A percentile compares a stretch with the other conserved stretches of the same genome.
Conservation (phyloP, 2,797 vertebrate species). For the Coregonus ussuriensis region DNA sequence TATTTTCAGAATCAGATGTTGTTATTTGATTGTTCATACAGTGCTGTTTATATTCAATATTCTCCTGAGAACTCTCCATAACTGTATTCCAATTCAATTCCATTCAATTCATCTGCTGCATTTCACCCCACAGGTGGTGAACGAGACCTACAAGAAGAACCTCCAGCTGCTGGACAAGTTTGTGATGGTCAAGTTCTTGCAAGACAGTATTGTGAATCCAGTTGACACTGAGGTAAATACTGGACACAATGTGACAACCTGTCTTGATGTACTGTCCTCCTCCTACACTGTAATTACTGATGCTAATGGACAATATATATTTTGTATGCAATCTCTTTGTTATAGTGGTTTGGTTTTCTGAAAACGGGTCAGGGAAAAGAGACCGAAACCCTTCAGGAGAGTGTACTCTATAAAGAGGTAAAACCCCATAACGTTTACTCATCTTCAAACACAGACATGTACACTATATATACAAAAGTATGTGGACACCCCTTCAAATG, state of each 20-base stretch:
- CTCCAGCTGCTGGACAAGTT: slow-evolving; percentile 91
- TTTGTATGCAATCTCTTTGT: neutral
- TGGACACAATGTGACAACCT: too few relatives aligned
- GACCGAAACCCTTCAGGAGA: slow-evolving; percentile 85
- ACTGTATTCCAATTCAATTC: neutral
- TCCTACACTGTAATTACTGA: neutral
- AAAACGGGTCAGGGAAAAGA: slow-evolving; percentile 88
- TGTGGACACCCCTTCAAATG: too few relatives aligned
- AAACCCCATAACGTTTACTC: neutral
- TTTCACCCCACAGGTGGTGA: slow-evolving; percentile 72
- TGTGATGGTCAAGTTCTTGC: slow-evolving; percentile 94
- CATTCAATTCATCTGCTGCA: neutral
- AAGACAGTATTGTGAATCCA: slow-evolving; percentile 90
- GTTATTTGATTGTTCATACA: neutral
- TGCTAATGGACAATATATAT: neutral
- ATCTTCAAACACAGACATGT: neutral
- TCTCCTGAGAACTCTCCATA: neutral
- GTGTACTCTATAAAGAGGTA: slow-evolving; percentile 88
- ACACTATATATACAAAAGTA: too few relatives aligned
- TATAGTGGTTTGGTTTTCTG: slow-evolving; percentile 96
- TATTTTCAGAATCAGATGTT: neutral
- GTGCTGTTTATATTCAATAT: neutral
- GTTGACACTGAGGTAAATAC: slow-evolving; percentile 82
- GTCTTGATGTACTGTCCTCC: neutral
- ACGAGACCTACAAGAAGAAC: slow-evolving; percentile 92